phyloP scores from a whole-genome alignment of 2,888 invertebrate genomes.

The Diploptera punctata region DNA sequence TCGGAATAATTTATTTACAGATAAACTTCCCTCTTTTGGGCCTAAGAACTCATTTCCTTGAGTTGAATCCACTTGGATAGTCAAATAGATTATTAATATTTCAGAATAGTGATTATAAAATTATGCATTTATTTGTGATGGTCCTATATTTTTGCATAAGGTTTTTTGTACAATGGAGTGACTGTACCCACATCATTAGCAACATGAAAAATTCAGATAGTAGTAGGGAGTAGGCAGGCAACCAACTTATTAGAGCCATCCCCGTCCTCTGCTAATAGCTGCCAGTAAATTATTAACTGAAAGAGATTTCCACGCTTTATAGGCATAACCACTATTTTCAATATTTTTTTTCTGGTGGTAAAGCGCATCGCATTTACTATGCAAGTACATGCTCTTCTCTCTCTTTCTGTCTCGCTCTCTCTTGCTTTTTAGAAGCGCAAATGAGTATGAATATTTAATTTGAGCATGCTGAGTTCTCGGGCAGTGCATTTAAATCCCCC shows the following conservation, averaged over 20 bases:
- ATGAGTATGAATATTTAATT: conserved; percentile 28
- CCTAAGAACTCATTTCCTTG: too few relatives aligned
- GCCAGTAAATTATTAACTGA: conserved; percentile 27
- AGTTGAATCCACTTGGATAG: too few relatives aligned
- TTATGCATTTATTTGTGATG: too few relatives aligned
- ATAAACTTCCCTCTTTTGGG: too few relatives aligned
- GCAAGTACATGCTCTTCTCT: conserved; percentile 1
- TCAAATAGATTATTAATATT: too few relatives aligned
- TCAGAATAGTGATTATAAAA: too few relatives aligned
- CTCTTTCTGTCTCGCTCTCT: conserved; percentile 1
- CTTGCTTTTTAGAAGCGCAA: conserved; percentile 26
- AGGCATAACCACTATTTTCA: conserved; percentile 20
- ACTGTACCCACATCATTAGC: conserved; percentile 26
- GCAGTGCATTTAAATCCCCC: neutral
- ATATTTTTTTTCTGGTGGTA: conserved; percentile 16
- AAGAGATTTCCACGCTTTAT: conserved; percentile 10
- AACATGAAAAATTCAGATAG: conserved; percentile 21
- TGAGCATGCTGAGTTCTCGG: conserved; percentile 14
- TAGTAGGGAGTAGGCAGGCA: neutral
- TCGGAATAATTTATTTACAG: too few relatives aligned
- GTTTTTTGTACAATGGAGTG: neutral
- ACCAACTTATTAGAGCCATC: conserved; percentile 1
- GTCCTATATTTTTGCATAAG: too few relatives aligned
- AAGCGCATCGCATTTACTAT: neutral
- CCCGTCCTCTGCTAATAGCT: conserved; percentile 13